These are phyloP conservation scores for Girardia tigrina DNA, from an alignment of 2,888 invertebrate genomes.

Conservation along the genomic window DNA sequence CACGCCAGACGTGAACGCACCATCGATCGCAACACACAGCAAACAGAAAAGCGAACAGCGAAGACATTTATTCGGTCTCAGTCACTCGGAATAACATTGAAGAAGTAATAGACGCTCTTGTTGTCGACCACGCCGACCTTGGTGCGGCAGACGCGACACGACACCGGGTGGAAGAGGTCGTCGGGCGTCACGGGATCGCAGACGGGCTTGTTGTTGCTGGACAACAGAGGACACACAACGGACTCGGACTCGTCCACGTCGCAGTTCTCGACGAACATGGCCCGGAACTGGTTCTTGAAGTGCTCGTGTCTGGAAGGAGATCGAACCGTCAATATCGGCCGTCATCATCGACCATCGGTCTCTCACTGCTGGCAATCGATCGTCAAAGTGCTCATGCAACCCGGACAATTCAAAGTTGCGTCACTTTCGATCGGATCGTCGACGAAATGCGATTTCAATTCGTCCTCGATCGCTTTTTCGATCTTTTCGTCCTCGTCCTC, in stretches of 20 bases:
- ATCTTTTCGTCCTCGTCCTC: background rate
- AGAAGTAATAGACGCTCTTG: background rate
- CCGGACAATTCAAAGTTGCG: background rate
- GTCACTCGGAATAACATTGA: background rate
- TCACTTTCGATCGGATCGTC: background rate
- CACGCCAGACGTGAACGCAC: too few relatives aligned
- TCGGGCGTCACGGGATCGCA: background rate
- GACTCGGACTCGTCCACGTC: constrained; percentile 43
- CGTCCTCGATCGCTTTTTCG: background rate
- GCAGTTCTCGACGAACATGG: constrained; percentile 57
- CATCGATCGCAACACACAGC: too few relatives aligned
- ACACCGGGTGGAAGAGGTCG: background rate
- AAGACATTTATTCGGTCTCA: too few relatives aligned
- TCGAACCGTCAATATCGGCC: too few relatives aligned
- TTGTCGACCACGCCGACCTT: background rate
- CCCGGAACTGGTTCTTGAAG: constrained; percentile 55
- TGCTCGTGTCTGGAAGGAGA: constrained; percentile 51
- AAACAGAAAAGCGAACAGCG: too few relatives aligned
- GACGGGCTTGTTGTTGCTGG: background rate
- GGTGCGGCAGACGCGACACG: background rate
- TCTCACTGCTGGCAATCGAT: background rate
- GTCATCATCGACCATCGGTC: too few relatives aligned
- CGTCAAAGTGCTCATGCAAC: background rate
- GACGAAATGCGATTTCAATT: background rate
- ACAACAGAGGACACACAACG: background rate